Conservation (phyloP, 2,888 invertebrate genomes). For the Aricia artaxerxes region DNA sequence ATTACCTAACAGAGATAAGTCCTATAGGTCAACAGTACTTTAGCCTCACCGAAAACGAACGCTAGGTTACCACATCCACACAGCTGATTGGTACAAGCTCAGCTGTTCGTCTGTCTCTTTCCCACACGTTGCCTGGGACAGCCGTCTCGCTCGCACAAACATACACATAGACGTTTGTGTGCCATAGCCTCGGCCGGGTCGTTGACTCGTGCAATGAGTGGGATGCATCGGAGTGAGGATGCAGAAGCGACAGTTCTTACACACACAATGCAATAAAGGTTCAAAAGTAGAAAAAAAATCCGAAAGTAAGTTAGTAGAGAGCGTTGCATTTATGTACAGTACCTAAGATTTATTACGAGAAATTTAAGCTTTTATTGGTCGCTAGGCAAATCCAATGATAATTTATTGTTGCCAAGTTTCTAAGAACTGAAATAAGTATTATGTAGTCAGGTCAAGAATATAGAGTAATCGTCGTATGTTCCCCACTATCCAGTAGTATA, state of each 20-base stretch:
- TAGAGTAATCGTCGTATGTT: no score
- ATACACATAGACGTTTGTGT: constrained; percentile 67
- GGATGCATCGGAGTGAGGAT: not conserved
- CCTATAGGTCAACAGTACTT: constrained; percentile 23
- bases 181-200: constrained; percentile 65
- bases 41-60: constrained; percentile 24
- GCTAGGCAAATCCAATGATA: no score
- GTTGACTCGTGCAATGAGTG: constrained; percentile 59
- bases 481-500: no score
- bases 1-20: constrained; percentile 26
- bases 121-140: constrained; percentile 29
- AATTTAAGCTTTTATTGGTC: no score
- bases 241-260: not conserved
- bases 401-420: no score
- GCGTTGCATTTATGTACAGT: no score
- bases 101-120: constrained; percentile 32
- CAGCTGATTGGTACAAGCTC: not conserved
- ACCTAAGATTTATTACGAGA: no score
- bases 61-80: constrained; percentile 1
- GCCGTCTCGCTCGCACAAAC: constrained; percentile 45
- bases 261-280: not conserved
- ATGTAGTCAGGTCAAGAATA: no score
- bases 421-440: no score
- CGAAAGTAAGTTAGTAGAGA: not conserved
- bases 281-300: not conserved